phyloP scores from a whole-genome alignment of 2,888 invertebrate species.

The Epirrita christyi region DNA sequence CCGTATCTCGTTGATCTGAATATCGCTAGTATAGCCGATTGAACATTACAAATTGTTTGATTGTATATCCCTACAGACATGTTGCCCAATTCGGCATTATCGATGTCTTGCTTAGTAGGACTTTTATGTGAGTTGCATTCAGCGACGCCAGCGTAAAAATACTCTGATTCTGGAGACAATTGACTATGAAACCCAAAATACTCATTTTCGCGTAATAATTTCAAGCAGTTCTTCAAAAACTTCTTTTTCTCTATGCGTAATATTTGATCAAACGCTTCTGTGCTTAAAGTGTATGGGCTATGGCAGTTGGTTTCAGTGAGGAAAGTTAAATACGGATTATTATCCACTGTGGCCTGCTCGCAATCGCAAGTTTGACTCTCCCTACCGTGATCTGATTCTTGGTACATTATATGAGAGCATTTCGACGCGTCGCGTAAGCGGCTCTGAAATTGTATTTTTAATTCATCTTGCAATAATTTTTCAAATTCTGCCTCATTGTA shows the following conservation, averaged over 20 bases:
- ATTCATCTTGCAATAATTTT: conserved; percentile 15
- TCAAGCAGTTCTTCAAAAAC: conserved; percentile 22
- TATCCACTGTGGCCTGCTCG: conserved; percentile 3
- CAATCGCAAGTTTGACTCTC: conserved; percentile 4
- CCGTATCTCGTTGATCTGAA: conserved; percentile 18
- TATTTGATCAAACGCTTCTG: conserved; percentile 14
- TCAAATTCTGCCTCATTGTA: conserved; percentile 20
- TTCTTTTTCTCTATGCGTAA: conserved; percentile 14
- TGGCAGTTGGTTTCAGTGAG: conserved; percentile 16
- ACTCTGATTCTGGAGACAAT: conserved; percentile 7
- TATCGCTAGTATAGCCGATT: conserved; percentile 21
- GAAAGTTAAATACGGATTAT: conserved; percentile 22
- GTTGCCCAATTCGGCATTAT: conserved; percentile 13
- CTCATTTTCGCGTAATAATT: conserved; percentile 17
- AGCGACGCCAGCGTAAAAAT: background rate
- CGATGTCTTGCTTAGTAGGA: background rate
- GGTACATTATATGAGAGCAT: background rate
- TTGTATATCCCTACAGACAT: conserved; percentile 23
- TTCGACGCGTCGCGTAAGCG: background rate
- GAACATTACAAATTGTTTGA: conserved; percentile 21
- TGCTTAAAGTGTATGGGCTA: conserved; percentile 3
- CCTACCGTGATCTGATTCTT: conserved; percentile 1
- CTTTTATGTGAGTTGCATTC: background rate
- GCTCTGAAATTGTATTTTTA: conserved; percentile 13
- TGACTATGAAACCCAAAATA: conserved; percentile 15